Percentiles rank a stretch among this genome's conserved stretches.
Conservation (phyloP, 2,797 vertebrate genomes). For the Choloepus didactylus region DNA sequence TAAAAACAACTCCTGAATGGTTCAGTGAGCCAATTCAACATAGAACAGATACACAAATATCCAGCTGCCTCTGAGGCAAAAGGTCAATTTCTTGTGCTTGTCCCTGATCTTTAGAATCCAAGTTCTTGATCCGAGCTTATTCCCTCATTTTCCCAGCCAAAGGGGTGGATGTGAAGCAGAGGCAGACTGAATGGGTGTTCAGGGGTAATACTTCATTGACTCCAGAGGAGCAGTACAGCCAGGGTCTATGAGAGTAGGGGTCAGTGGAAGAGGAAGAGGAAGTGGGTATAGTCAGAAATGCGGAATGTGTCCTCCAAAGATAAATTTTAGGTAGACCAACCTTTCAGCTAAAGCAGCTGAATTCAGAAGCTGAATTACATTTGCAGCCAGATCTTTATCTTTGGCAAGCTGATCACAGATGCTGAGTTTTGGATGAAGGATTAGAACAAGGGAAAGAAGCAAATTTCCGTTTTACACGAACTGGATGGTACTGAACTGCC, state of each 20-base stretch:
- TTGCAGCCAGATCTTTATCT: not conserved
- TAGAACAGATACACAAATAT: conserved; percentile 70
- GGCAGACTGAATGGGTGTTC: not conserved
- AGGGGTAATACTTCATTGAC: not conserved
- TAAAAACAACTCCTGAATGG: conserved; percentile 72
- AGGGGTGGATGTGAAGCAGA: conserved; percentile 13
- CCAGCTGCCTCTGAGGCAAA: conserved; percentile 74
- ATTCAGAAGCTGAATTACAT: no score
- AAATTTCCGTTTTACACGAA: not conserved
- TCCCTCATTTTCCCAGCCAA: conserved; percentile 39
- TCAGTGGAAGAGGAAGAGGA: not conserved
- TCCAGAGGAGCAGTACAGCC: not conserved
- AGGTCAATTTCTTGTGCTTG: conserved; percentile 77
- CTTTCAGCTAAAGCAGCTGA: not conserved
- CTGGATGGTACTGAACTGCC: not conserved
- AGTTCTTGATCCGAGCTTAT: conserved; percentile 39
- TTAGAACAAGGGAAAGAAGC: not conserved
- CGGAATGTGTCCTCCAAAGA: not conserved
- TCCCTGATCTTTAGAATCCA: conserved; percentile 55
- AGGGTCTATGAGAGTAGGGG: not conserved
- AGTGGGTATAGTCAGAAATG: not conserved
- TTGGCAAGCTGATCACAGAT: not conserved
- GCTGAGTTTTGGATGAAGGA: not conserved
- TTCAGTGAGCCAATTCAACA: conserved; percentile 67
- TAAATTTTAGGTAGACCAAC: not conserved